These are phyloP conservation scores for Pachyseris speciosa DNA, from an alignment of 64 coral and sea anemone genomes.

Conservation along the genomic window DNA sequence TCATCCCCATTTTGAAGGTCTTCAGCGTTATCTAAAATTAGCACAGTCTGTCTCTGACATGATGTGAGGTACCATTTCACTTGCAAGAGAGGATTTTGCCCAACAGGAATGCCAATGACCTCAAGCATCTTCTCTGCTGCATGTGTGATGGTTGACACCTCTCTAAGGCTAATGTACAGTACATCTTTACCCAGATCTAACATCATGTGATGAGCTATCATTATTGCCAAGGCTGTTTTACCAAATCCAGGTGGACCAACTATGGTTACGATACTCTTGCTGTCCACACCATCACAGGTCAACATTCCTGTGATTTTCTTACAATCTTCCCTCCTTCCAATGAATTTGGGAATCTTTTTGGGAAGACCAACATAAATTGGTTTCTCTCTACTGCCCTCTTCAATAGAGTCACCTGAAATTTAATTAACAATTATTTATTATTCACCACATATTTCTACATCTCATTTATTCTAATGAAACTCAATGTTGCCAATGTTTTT, in stretches of 20 bases:
- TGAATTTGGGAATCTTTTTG: background rate
- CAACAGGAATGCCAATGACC: background rate
- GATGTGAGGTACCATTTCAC: conserved; percentile 3
- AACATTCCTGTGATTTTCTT: background rate
- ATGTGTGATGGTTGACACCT: background rate
- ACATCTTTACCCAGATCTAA: conserved; percentile 15
- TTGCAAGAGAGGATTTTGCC: conserved; percentile 1
- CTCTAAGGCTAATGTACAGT: conserved; percentile 31
- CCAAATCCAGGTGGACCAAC: conserved; percentile 51
- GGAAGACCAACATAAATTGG: background rate
- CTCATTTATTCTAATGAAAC: no score
- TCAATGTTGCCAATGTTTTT: no score
- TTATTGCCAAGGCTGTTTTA: background rate
- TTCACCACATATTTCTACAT: no score
- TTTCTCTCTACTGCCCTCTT: background rate
- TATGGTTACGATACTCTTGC: background rate
- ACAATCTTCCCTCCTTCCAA: background rate
- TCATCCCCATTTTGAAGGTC: conserved; percentile 53
- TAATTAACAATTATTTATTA: no score
- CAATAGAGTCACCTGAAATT: background rate
- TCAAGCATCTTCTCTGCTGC: conserved; percentile 36
- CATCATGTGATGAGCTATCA: conserved; percentile 13
- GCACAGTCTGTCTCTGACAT: background rate
- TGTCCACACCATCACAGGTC: background rate
- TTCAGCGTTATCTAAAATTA: conserved; percentile 67